A percentile compares a stretch with the other conserved stretches of the same genome.
phyloP scores from a whole-genome alignment of 2,888 invertebrate species.

The Cinara cedri region DNA sequence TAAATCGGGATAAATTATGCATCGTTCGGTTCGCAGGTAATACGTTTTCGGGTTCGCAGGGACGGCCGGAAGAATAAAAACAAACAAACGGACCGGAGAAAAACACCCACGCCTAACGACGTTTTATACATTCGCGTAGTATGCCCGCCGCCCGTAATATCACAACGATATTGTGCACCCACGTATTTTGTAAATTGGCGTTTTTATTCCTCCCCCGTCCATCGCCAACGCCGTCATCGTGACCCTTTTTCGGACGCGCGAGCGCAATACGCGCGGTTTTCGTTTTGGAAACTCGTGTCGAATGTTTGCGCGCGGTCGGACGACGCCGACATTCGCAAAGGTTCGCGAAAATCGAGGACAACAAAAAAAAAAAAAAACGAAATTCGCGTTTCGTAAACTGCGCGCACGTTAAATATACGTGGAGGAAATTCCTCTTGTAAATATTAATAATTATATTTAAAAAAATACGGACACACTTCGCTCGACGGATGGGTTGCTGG shows the following conservation, averaged over 20 bases:
- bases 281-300: not conserved
- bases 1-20: constrained; percentile 52
- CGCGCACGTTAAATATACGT: no score
- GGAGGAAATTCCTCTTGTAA: no score
- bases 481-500: no score
- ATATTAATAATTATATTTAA: no score
- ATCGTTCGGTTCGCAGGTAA: constrained; percentile 29
- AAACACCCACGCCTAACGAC: no score
- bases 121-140: no score
- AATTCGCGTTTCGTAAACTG: no score
- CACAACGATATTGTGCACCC: not conserved
- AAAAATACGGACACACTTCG: no score
- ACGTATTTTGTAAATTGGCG: constrained; percentile 33
- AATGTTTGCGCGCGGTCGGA: not conserved
- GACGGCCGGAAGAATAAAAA: constrained; percentile 11
- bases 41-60: constrained; percentile 17
- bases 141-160: no score
- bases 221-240: not conserved
- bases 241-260: not conserved
- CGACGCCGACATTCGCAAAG: no score
- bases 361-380: no score
- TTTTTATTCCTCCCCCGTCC: constrained; percentile 28
- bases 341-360: no score
- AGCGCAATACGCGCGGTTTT: constrained; percentile 4
- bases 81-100: not conserved